Conservation (phyloP, 2,113 vertebrate genomes). For the Telmatochromis brichardi region DNA sequence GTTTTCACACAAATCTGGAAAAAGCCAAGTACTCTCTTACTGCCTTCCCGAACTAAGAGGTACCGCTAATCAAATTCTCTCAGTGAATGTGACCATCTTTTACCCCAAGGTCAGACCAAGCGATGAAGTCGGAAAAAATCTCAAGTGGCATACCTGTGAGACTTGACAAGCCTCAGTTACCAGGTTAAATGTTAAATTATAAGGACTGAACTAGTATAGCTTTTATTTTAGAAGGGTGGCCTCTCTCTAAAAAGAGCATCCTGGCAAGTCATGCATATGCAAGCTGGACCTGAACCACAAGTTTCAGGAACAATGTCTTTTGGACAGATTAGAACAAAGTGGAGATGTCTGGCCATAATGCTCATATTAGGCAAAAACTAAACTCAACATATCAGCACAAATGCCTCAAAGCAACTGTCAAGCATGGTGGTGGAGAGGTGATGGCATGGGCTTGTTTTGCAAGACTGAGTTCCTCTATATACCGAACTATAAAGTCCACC, state of each 20-base stretch:
- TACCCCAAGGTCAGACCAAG: background rate
- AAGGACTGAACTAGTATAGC: background rate
- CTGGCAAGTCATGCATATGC: background rate
- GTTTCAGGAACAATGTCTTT: background rate
- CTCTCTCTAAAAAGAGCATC: background rate
- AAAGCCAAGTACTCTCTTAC: background rate
- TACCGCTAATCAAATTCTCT: background rate
- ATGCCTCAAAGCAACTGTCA: background rate
- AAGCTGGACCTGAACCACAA: background rate
- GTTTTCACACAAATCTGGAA: background rate
- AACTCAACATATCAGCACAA: background rate
- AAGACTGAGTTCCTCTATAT: background rate
- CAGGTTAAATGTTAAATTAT: background rate
- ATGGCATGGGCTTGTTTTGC: background rate
- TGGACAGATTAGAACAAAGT: background rate
- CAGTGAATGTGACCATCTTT: background rate
- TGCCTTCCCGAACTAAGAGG: rapidly evolving
- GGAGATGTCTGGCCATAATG: background rate
- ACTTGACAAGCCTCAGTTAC: background rate
- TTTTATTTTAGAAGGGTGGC: background rate
- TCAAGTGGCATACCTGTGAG: background rate
- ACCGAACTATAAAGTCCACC: background rate
- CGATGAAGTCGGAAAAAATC: background rate
- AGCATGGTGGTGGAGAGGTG: background rate
- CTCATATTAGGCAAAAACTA: background rate